Conservation (phyloP, 2,113 vertebrate genomes). For the Eretmochelys imbricata region DNA sequence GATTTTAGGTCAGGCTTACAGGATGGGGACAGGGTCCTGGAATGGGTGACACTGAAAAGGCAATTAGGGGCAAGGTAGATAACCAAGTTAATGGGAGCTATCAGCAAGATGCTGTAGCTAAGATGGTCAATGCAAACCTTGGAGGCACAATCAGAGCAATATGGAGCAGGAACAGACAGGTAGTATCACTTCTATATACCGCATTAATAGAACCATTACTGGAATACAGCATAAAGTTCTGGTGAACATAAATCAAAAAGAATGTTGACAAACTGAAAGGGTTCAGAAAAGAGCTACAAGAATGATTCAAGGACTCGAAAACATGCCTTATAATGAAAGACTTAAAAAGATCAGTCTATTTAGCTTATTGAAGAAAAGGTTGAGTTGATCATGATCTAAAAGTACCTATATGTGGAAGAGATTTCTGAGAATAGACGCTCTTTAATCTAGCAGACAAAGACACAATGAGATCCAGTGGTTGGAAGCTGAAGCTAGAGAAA, state of each 20-base stretch:
- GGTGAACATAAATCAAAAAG: background rate
- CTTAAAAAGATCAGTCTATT: too few relatives aligned
- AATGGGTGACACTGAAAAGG: background rate
- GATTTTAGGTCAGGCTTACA: background rate
- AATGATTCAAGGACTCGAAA: background rate
- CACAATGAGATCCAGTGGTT: background rate
- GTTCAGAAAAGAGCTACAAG: background rate
- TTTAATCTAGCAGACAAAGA: too few relatives aligned
- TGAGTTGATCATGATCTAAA: too few relatives aligned
- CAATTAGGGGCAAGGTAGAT: background rate
- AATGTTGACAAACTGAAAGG: background rate
- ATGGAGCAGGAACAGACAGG: background rate
- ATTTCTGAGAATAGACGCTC: too few relatives aligned
- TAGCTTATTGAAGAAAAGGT: too few relatives aligned
- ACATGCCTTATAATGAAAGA: background rate
- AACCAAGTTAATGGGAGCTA: background rate
- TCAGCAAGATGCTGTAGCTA: background rate
- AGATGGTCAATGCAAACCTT: background rate
- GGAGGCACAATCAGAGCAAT: background rate
- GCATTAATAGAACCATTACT: background rate
- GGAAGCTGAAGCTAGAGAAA: background rate
- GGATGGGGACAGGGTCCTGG: background rate
- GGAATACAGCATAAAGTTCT: background rate
- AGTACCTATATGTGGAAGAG: too few relatives aligned
- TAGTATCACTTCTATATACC: background rate